Evolutionary conservation across 2,888 invertebrate species (phyloP).

Genomic region (Oxystoma pomonae): DNA sequence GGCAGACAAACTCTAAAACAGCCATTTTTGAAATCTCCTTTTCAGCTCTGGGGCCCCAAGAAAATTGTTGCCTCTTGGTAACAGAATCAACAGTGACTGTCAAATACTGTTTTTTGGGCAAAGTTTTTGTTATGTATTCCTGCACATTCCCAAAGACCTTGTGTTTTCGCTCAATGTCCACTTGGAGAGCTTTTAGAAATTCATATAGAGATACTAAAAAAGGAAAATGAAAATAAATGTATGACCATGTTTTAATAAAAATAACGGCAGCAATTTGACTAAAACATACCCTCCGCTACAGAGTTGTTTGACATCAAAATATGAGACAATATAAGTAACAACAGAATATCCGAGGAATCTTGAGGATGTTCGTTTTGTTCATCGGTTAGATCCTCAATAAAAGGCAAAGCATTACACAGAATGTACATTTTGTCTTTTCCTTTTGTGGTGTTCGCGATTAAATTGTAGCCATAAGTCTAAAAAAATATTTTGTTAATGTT

Average conservation of each 20-base stretch:
- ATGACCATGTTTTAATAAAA: not conserved
- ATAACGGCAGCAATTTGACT: not conserved
- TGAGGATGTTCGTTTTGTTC: slow-evolving; percentile 22
- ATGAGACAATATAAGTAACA: slow-evolving; percentile 35
- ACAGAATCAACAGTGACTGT: slow-evolving; percentile 29
- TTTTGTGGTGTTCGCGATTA: slow-evolving; percentile 27
- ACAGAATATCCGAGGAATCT: slow-evolving; percentile 30
- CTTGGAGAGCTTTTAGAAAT: slow-evolving; percentile 32
- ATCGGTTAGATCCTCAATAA: slow-evolving; percentile 26
- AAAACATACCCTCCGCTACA: slow-evolving; percentile 33
- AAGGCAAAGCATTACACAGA: slow-evolving; percentile 32
- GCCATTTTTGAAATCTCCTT: slow-evolving; percentile 36
- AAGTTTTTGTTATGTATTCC: slow-evolving; percentile 30
- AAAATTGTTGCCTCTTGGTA: slow-evolving; percentile 28
- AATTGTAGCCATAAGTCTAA: slow-evolving; percentile 35
- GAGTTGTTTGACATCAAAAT: slow-evolving; percentile 34
- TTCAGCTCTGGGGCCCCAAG: slow-evolving; percentile 36
- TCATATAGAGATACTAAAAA: slow-evolving; percentile 33
- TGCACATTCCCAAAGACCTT: slow-evolving; percentile 34
- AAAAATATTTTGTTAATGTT: slow-evolving; percentile 9
- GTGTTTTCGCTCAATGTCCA: slow-evolving; percentile 32
- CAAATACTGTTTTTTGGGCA: slow-evolving; percentile 34
- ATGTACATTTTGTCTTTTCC: slow-evolving; percentile 31
- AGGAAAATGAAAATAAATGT: too few species aligned
- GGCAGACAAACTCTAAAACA: slow-evolving; percentile 36